Evolutionary conservation across 2,797 vertebrate species (phyloP).

Genomic region (Spinus olivaceus): DNA sequence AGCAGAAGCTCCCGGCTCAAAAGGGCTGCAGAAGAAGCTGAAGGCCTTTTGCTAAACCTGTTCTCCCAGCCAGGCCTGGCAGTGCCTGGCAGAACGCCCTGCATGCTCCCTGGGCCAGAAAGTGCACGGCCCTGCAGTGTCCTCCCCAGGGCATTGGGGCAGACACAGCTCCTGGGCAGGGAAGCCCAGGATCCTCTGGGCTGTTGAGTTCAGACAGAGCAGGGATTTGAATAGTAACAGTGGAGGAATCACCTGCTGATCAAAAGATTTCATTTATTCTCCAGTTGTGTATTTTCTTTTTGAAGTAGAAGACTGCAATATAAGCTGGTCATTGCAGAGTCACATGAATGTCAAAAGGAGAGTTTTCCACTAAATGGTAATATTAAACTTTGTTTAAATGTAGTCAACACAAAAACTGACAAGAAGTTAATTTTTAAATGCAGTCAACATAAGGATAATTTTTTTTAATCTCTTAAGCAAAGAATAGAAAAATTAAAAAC

Average conservation of each 20-base stretch:
- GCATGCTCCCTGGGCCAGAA: background rate
- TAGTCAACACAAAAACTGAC: background rate
- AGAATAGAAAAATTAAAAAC: background rate
- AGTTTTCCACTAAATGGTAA: background rate
- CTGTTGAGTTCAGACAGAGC: background rate
- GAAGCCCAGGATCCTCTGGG: rapidly evolving
- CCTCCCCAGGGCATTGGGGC: rapidly evolving
- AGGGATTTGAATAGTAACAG: background rate
- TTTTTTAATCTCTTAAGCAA: background rate
- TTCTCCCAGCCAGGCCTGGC: background rate
- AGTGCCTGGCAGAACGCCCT: background rate
- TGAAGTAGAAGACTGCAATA: background rate
- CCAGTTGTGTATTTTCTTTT: background rate
- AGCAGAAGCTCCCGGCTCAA: rapidly evolving
- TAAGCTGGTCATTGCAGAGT: background rate
- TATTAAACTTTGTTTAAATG: background rate
- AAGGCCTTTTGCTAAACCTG: background rate
- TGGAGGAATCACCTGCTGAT: background rate
- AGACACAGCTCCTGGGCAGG: background rate
- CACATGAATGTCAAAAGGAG: background rate
- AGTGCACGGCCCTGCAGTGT: background rate
- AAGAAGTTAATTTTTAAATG: background rate
- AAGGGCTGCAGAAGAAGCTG: background rate
- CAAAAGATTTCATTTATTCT: background rate
- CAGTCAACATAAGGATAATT: background rate